Conservation (phyloP, 2,888 invertebrate genomes). For the Pogonocherus hispidulus region DNA sequence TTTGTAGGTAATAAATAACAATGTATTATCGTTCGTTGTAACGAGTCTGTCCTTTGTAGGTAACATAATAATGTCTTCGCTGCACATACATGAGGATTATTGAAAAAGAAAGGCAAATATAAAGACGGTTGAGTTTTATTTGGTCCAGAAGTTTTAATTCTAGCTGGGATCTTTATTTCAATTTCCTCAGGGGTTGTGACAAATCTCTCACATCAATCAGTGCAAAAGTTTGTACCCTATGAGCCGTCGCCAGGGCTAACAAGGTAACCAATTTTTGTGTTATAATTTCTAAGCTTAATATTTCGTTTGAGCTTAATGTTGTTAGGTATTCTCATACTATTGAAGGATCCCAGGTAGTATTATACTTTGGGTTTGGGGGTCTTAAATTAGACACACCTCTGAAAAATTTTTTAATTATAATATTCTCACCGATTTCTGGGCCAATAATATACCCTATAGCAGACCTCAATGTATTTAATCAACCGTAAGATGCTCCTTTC, state of each 20-base stretch:
- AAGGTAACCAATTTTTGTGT: constrained; percentile 9
- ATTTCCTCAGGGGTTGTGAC: neutral
- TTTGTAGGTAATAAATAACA: constrained; percentile 8
- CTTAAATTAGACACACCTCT: constrained; percentile 8
- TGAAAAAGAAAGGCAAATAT: neutral
- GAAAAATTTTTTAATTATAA: constrained; percentile 1
- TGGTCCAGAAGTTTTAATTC: neutral
- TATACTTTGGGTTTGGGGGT: constrained; percentile 2
- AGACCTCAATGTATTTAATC: constrained; percentile 1
- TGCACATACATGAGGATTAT: neutral
- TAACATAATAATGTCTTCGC: constrained; percentile 3
- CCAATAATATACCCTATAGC: neutral
- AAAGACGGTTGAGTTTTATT: neutral
- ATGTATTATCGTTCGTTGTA: neutral
- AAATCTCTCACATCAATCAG: constrained; percentile 1
- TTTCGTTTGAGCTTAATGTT: constrained; percentile 2
- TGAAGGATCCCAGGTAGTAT: constrained; percentile 17
- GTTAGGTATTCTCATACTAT: neutral
- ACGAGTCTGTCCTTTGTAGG: neutral
- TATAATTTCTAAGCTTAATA: constrained; percentile 12
- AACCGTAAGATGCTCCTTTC: constrained; percentile 7
- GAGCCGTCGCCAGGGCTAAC: constrained; percentile 6
- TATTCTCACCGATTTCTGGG: neutral
- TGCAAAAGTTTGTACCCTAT: constrained; percentile 14
- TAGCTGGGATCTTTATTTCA: constrained; percentile 5